Percentiles rank a stretch among this genome's conserved stretches.
These are phyloP conservation scores for Tursiops truncatus DNA, from an alignment of 2,113 vertebrate genomes.

Conservation along the genomic window DNA sequence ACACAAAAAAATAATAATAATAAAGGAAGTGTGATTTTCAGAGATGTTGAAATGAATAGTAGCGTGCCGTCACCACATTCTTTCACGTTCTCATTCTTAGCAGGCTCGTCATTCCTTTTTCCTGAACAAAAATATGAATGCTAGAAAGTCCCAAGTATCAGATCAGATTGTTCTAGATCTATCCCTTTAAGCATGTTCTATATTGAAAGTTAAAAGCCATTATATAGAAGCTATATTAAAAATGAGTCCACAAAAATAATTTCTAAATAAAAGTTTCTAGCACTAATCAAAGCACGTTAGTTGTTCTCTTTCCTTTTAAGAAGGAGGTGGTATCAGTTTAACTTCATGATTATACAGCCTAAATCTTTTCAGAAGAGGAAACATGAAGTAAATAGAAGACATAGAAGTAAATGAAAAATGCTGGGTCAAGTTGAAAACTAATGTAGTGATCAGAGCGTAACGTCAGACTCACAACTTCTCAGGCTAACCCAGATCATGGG, in stretches of 20 bases:
- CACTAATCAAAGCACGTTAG: not conserved
- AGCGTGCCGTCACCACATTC: not conserved
- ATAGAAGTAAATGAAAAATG: not conserved
- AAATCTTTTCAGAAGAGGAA: not conserved
- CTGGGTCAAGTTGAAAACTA: not conserved
- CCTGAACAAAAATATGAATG: not conserved
- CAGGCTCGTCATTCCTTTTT: not conserved
- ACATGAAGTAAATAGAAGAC: not conserved
- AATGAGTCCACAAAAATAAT: not conserved
- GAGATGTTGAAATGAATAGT: not conserved
- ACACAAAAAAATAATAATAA: not conserved
- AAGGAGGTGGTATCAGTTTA: not conserved
- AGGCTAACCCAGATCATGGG: not conserved
- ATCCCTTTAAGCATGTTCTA: not conserved
- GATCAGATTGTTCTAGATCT: not conserved
- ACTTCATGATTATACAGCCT: not conserved
- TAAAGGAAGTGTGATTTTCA: not conserved
- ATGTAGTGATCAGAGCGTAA: not conserved
- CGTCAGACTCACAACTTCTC: not conserved
- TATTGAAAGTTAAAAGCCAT: not conserved
- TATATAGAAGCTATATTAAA: not conserved
- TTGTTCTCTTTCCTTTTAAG: not conserved
- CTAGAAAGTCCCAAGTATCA: not conserved
- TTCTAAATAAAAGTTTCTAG: not conserved
- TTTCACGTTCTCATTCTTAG: constrained; percentile 29